Conservation (phyloP, 2,797 vertebrate genomes). For the Alfaro cultratus region DNA sequence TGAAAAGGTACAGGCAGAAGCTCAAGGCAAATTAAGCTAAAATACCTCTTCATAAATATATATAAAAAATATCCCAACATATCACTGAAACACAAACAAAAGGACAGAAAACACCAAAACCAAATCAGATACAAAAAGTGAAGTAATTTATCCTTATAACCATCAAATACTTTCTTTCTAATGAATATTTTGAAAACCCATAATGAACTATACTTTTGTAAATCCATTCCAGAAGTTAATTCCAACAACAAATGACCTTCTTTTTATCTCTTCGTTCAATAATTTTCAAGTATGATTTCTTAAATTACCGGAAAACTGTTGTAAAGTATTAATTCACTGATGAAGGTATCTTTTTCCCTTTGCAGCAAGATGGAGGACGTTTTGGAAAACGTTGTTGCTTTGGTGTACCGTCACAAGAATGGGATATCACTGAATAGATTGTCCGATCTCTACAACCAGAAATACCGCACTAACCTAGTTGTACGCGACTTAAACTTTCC, state of each 20-base stretch:
- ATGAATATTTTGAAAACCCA: too few relatives aligned
- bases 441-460: constrained; percentile 49
- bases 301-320: neutral
- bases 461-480: constrained; percentile 63
- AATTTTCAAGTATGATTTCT: neutral
- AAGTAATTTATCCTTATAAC: too few relatives aligned
- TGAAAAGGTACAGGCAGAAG: too few relatives aligned
- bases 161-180: too few relatives aligned
- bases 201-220: neutral
- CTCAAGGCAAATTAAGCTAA: too few relatives aligned
- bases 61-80: too few relatives aligned
- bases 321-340: neutral
- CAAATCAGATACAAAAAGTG: too few relatives aligned
- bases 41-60: too few relatives aligned
- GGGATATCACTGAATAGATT: constrained; percentile 71
- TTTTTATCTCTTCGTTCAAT: neutral
- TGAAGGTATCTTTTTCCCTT: constrained; percentile 4
- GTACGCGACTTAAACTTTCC: constrained; percentile 55
- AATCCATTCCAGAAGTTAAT: neutral
- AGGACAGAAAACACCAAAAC: too few relatives aligned
- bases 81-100: too few relatives aligned
- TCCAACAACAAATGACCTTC: neutral
- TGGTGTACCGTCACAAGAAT: constrained; percentile 52
- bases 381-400: constrained; percentile 52
- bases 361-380: constrained; percentile 53